These are phyloP conservation scores for Chaetura pelagica DNA, from an alignment of 2,113 vertebrate genomes.

Conservation along the genomic window DNA sequence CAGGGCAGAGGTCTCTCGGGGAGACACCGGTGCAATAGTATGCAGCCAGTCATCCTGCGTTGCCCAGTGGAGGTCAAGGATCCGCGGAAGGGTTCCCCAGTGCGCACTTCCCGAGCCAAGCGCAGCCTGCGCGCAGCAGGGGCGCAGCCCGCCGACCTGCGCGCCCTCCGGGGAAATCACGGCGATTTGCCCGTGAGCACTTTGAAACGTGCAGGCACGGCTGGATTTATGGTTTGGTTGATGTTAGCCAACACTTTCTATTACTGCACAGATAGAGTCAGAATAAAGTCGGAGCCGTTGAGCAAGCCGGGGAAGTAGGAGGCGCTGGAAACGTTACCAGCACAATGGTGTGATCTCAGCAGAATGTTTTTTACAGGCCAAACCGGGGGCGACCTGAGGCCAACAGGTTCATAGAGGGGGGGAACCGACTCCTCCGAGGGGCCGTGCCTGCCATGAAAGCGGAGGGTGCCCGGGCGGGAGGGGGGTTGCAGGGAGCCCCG, in stretches of 20 bases:
- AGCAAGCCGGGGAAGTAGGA: background rate
- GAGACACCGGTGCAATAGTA: accelerated
- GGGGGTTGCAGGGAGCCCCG: background rate
- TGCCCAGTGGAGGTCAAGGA: background rate
- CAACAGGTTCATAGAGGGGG: background rate
- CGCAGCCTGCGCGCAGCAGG: background rate
- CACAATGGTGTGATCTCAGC: background rate
- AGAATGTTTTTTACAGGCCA: background rate
- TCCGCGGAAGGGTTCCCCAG: accelerated
- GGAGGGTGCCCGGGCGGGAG: too few relatives aligned
- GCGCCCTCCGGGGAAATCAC: background rate
- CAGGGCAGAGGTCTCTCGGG: background rate
- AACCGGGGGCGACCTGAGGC: background rate
- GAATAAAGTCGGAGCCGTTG: background rate
- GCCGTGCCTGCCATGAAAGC: background rate
- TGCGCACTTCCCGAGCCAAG: background rate
- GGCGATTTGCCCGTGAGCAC: background rate
- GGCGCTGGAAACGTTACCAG: background rate
- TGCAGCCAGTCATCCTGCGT: background rate
- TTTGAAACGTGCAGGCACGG: background rate
- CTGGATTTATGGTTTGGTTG: background rate
- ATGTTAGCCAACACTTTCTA: background rate
- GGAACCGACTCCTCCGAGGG: background rate
- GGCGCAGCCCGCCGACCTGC: background rate
- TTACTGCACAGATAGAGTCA: background rate